phyloP scores from a whole-genome alignment of 1,140 invertebrate species.

The Hyles euphorbiae region DNA sequence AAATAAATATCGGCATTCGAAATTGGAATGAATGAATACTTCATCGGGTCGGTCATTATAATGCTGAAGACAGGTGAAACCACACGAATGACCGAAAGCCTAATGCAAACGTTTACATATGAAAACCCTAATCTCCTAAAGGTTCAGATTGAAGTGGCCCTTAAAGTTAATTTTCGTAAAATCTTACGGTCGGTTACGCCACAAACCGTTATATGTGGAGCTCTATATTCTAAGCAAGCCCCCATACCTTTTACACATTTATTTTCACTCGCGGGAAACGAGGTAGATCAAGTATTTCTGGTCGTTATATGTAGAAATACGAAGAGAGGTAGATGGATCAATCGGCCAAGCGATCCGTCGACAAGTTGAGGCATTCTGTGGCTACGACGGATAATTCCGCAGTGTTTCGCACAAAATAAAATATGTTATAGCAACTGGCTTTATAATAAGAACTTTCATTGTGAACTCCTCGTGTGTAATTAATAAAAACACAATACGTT shows the following conservation, averaged over 20 bases:
- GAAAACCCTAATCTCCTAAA: slow-evolving; percentile 53
- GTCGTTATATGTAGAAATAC: slow-evolving; percentile 32
- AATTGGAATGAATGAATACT: no score
- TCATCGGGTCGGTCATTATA: not conserved
- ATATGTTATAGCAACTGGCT: slow-evolving; percentile 43
- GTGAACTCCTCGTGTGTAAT: slow-evolving; percentile 23
- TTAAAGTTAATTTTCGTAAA: slow-evolving; percentile 68
- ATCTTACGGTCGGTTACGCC: slow-evolving; percentile 45
- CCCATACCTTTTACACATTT: not conserved
- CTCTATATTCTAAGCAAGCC: slow-evolving; percentile 4
- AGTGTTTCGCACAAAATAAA: slow-evolving; percentile 59
- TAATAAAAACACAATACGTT: slow-evolving; percentile 6
- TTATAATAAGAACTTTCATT: slow-evolving; percentile 40
- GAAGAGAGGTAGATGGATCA: slow-evolving; percentile 15
- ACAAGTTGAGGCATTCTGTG: slow-evolving; percentile 38
- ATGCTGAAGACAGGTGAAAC: slow-evolving; percentile 22
- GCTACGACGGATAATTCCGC: slow-evolving; percentile 38
- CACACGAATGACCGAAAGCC: slow-evolving; percentile 31
- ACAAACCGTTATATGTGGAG: slow-evolving; percentile 14
- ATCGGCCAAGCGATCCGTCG: slow-evolving; percentile 24
- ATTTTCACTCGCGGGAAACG: slow-evolving; percentile 11
- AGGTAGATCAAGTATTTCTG: slow-evolving; percentile 34
- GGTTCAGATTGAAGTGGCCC: slow-evolving; percentile 57
- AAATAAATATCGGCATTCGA: no score
- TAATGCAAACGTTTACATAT: slow-evolving; percentile 40